phyloP scores from a whole-genome alignment of 2,797 vertebrate genomes.

The Sebastiscus tertius region DNA sequence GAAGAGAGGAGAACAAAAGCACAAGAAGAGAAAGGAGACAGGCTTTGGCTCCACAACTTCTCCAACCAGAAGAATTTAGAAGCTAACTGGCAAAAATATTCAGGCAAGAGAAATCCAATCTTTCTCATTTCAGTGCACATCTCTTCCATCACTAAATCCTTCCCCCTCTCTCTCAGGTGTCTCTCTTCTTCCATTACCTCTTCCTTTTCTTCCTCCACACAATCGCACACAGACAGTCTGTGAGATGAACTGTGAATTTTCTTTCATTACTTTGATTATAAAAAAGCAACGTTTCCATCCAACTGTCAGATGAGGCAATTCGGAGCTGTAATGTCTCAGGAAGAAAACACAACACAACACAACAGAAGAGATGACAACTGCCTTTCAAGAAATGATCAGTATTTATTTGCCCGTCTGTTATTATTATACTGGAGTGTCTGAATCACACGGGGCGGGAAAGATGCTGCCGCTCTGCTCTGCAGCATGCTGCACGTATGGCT shows the following conservation, averaged over 20 bases:
- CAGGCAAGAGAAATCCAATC: background rate
- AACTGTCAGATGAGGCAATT: background rate
- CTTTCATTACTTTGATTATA: slow-evolving; percentile 1
- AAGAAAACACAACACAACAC: background rate
- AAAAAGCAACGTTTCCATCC: background rate
- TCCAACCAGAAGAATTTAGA: background rate
- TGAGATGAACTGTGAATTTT: background rate
- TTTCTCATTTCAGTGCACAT: background rate
- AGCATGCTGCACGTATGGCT: background rate
- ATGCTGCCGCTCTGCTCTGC: background rate
- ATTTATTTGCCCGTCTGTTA: background rate
- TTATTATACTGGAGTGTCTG: background rate
- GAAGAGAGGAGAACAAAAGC: background rate
- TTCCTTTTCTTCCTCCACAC: background rate
- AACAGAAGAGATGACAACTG: background rate
- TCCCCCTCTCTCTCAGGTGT: background rate
- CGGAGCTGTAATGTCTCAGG: background rate
- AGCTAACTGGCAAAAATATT: background rate
- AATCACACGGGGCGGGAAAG: background rate
- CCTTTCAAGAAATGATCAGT: background rate
- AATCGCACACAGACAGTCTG: background rate
- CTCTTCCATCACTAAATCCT: background rate
- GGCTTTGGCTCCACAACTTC: background rate
- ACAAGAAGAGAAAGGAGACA: background rate
- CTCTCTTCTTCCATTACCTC: background rate